Conservation (phyloP, 2,113 vertebrate genomes). For the Paratilapia polleni region DNA sequence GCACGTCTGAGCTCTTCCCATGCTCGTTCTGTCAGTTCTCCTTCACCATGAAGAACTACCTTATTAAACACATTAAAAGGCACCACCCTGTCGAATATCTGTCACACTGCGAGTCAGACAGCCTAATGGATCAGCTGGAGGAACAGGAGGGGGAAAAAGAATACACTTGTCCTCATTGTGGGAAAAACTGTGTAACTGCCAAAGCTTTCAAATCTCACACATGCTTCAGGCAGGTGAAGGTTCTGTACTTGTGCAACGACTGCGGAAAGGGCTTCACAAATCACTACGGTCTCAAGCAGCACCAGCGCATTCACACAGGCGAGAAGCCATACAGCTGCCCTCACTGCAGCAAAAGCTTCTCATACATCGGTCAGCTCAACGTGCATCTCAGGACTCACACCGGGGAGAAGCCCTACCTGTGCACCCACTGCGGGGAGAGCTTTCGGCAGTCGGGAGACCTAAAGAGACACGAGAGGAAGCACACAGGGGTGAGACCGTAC, state of each 20-base stretch:
- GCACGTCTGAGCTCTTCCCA: slow-evolving; percentile 66
- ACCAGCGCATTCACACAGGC: slow-evolving; percentile 81
- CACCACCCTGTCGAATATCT: slow-evolving; percentile 76
- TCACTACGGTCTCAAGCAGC: slow-evolving; percentile 79
- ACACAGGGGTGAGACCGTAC: slow-evolving; percentile 80
- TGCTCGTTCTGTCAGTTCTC: slow-evolving; percentile 81
- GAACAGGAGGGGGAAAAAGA: slow-evolving; percentile 17
- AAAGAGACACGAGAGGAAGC: slow-evolving; percentile 82
- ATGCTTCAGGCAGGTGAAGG: slow-evolving; percentile 74
- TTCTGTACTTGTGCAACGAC: slow-evolving; percentile 78
- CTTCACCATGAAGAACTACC: slow-evolving; percentile 80
- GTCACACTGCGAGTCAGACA: slow-evolving; percentile 41
- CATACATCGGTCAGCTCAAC: slow-evolving; percentile 78
- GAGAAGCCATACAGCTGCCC: slow-evolving; percentile 79
- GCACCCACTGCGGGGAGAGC: slow-evolving; percentile 83
- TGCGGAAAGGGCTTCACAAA: slow-evolving; percentile 80
- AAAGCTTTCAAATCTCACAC: slow-evolving; percentile 73
- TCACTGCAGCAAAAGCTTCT: slow-evolving; percentile 80
- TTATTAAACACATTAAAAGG: slow-evolving; percentile 79
- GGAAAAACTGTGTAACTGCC: slow-evolving; percentile 53
- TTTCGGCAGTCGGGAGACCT: slow-evolving; percentile 83
- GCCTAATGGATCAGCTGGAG: slow-evolving; percentile 4
- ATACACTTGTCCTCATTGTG: slow-evolving; percentile 67
- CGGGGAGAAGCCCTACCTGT: slow-evolving; percentile 82
- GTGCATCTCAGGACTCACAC: slow-evolving; percentile 83